Base-by-base conservation (phyloP, 2,888 invertebrate species). In the Acronicta alni region DNA sequence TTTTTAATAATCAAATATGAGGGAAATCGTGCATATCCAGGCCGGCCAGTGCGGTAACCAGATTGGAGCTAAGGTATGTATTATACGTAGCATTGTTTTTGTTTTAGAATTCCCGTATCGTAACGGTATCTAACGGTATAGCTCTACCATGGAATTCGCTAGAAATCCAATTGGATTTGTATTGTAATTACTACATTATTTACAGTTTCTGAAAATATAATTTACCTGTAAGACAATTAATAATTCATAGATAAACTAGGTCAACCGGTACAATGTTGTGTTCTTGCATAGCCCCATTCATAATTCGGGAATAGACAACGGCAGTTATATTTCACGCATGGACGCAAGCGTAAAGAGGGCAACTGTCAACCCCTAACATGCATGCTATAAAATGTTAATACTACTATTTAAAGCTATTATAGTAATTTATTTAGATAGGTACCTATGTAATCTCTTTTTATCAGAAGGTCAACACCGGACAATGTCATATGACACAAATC, bases 21-120 rank as follows among this genome's bases (percentile, higher is more conserved):
- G 97, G 94, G 97, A 97, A 95, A 97, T 97, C 90, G 97, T 97
- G 78, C 97, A 97, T 83, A 91, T 97, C 69, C 97, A 97, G 89
- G 97, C 96, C 85, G 97, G 97, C 82, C 97, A 97, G 89, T 97
- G 97, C 94, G 97, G 97, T 72, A 97, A 97, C 95, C 97, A 97
- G 94, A 97, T 97, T 86, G 97, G 97, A 90, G 94, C 94, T 82
- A 95, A 94, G 92, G 94, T 95, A 83, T 86, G 82, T 80, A 47
- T 57, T 0, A 47, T 14, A 45, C 1, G 48, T 43, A 5, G 8
- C 37, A 17, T 45, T 60, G 38, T 62, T 77, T 66, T 57, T 35
- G 15, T 51, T 71, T 38, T 61, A 59, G 44, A 44, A 17, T 38
- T 20, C 9, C 14, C 16, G 35, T 41, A 43, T 18, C 15, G 18